phyloP scores from a whole-genome alignment of 2,888 invertebrate species.

The Ophion ellenae region DNA sequence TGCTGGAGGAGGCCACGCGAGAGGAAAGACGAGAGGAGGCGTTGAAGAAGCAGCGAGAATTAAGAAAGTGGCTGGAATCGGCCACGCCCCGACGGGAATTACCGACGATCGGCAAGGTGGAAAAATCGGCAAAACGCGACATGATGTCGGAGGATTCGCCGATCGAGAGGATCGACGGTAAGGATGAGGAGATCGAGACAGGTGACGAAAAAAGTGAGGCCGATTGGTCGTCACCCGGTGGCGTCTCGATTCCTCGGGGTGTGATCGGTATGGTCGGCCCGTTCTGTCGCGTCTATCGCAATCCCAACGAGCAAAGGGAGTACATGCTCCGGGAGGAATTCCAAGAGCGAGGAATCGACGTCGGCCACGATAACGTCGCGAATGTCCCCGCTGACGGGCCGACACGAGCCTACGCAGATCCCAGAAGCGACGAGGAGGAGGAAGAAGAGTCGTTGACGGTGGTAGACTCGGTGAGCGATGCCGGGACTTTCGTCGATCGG shows the following conservation, averaged over 20 bases:
- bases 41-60: slow-evolving; percentile 69
- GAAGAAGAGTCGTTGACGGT: slow-evolving; percentile 57
- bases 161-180: slow-evolving; percentile 31
- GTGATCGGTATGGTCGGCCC: slow-evolving; percentile 79
- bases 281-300: slow-evolving; percentile 73
- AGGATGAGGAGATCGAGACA: slow-evolving; percentile 20
- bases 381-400: not conserved
- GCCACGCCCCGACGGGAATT: slow-evolving; percentile 57
- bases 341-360: slow-evolving; percentile 61
- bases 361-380: slow-evolving; percentile 34
- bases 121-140: slow-evolving; percentile 13
- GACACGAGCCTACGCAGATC: slow-evolving; percentile 4
- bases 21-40: slow-evolving; percentile 55
- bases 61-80: slow-evolving; percentile 75
- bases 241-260: slow-evolving; percentile 74
- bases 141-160: slow-evolving; percentile 19
- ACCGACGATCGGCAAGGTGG: not conserved
- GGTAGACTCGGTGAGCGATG: slow-evolving; percentile 63
- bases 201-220: slow-evolving; percentile 60
- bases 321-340: slow-evolving; percentile 78
- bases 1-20: slow-evolving; percentile 41
- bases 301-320: slow-evolving; percentile 76
- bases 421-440: slow-evolving; percentile 32
- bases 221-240: slow-evolving; percentile 46
- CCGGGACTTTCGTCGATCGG: slow-evolving; percentile 73